A percentile compares a stretch with the other conserved stretches of the same genome.
Evolutionary conservation across 2,888 invertebrate genomes (phyloP).

Genomic region (Rhodophaea formosa): DNA sequence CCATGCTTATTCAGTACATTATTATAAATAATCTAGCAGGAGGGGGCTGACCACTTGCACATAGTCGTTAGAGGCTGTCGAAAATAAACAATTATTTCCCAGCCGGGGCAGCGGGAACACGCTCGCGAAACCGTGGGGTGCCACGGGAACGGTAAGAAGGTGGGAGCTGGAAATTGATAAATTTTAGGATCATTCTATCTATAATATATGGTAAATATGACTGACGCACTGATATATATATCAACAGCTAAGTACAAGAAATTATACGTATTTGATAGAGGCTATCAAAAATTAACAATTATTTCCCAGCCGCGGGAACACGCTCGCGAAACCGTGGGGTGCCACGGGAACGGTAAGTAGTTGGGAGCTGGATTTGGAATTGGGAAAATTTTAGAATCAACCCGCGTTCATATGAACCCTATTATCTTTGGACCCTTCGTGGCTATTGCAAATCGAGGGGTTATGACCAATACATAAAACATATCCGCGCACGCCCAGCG

Average conservation of each 20-base stretch:
- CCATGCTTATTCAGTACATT: conserved; percentile 15
- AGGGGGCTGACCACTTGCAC: conserved; percentile 33
- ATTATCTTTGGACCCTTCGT: too few relatives aligned
- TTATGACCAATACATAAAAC: too few relatives aligned
- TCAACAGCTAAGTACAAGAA: too few relatives aligned
- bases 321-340: conserved; percentile 61
- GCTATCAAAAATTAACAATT: conserved; percentile 78
- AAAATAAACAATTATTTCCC: conserved; percentile 80
- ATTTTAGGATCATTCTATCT: conserved; percentile 12
- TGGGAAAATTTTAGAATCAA: conserved; percentile 17
- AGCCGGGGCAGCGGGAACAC: conserved; percentile 48
- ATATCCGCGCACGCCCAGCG: too few relatives aligned
- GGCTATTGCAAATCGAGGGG: conserved; percentile 72
- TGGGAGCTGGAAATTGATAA: conserved; percentile 33
- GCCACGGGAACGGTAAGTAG: conserved; percentile 32
- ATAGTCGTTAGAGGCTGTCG: conserved; percentile 50
- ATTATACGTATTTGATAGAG: conserved; percentile 34
- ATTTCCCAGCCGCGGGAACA: conserved; percentile 59
- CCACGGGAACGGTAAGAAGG: conserved; percentile 32
- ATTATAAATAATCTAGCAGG: conserved; percentile 39
- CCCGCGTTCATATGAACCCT: too few relatives aligned
- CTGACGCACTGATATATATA: too few relatives aligned
- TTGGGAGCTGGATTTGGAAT: conserved; percentile 34
- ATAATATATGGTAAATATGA: too few relatives aligned
- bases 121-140: conserved; percentile 61